phyloP scores from a whole-genome alignment of 2,113 vertebrate species.

The Verasper variegatus region DNA sequence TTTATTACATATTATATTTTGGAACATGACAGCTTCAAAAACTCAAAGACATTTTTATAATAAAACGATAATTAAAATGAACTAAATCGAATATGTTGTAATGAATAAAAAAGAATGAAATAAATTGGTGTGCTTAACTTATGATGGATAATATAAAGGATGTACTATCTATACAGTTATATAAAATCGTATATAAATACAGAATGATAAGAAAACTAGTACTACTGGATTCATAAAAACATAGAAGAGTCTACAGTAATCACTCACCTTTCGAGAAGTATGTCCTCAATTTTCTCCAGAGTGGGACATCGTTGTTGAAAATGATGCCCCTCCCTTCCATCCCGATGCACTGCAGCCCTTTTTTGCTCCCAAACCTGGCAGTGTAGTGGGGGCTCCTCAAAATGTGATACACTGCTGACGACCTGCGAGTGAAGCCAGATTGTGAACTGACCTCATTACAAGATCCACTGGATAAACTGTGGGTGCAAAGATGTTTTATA shows the following conservation, averaged over 20 bases:
- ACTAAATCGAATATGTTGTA: no score
- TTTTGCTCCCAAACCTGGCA: conserved; percentile 89
- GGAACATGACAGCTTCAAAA: no score
- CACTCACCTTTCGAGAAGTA: conserved; percentile 91
- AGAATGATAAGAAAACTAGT: no score
- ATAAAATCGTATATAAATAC: no score
- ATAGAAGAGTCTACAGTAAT: not conserved
- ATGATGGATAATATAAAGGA: no score
- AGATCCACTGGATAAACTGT: not conserved
- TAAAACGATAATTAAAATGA: not conserved
- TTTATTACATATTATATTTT: not conserved
- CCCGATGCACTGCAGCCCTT: conserved; percentile 89
- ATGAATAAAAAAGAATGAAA: no score
- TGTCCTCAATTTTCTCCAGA: conserved; percentile 88
- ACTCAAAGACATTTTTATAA: no score
- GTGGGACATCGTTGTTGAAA: conserved; percentile 89
- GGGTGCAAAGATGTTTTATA: not conserved
- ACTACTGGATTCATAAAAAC: no score
- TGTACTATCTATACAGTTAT: no score
- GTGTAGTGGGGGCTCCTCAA: conserved; percentile 89
- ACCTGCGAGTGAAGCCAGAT: conserved; percentile 74
- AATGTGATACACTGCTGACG: conserved; percentile 88
- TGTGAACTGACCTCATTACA: not conserved
- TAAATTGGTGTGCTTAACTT: no score
- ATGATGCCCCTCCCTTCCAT: conserved; percentile 95